Base-by-base conservation (phyloP, 2,888 invertebrate species). In the Eumerus sabulonum region DNA sequence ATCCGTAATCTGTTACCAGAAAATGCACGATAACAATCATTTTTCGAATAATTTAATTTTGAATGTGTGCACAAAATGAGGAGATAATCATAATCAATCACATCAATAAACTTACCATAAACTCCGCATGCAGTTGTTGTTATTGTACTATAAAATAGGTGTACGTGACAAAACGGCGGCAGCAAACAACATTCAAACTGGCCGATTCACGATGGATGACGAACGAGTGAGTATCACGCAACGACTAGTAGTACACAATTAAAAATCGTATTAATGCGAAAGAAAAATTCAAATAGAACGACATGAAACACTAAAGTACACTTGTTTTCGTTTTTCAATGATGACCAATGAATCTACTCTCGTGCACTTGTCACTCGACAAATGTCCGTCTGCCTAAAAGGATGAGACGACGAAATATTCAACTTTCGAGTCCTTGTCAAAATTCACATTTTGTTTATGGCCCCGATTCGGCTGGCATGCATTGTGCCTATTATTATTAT, bases 151-250 rank as follows among this genome's bases (percentile, higher is more conserved):
- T 63, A 74, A 79, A 68, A 56, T 67, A 74, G 79, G 79, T 79
- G 79, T 79, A 79, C 79, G 79, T 79, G 79, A 79, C 79, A 68
- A n/a, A 79, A 68, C 79, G 63, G 47, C 71, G 64, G 67, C 67
- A 68, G 68, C 68, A 62, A 77, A 68, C 77, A 59, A 47, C n/a
- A n/a, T 59, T 35, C 44, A 48, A 56, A 63, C 54, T 50, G 74
- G 59, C 54, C 54, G 57, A 74, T 74, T 79, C 79, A 79, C 79
- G 73, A 74, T 79, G 56, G 63, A 40, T 48, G 11, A 40, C 36
- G 17, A 4, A 68, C 42, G 38, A 66, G n/a, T n/a, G n/a, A 54
- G 35, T 47, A 54, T 60, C 19, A 11, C 45, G 7, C 27, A 27
- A 27, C 27, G 27, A 45, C 47, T 18, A 60, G 47, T 51, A 54